phyloP scores from a whole-genome alignment of 2,888 invertebrate genomes.

The Acrocyrtus sp. region DNA sequence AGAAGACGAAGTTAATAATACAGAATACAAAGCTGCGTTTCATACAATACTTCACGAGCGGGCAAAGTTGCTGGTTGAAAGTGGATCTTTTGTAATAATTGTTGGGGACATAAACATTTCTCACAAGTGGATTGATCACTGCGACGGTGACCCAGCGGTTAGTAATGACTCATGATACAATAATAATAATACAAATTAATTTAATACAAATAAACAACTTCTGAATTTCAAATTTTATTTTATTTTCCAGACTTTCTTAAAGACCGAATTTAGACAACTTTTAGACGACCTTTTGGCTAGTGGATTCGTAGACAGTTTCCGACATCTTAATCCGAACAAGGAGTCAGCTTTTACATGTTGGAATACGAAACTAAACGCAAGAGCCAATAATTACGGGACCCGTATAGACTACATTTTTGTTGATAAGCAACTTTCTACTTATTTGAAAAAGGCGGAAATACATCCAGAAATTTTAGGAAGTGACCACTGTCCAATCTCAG shows the following conservation, averaged over 20 bases:
- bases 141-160: slow-evolving; percentile 38
- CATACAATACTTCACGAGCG: slow-evolving; percentile 43
- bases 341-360: slow-evolving; percentile 55
- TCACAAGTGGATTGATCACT: slow-evolving; percentile 47
- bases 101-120: slow-evolving; percentile 57
- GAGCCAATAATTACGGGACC: slow-evolving; percentile 59
- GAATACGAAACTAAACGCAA: slow-evolving; percentile 51
- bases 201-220: background rate
- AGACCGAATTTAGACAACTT: slow-evolving; percentile 34
- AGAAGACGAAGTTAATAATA: slow-evolving; percentile 35
- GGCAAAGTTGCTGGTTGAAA: slow-evolving; percentile 33
- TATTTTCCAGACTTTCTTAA: slow-evolving; percentile 28
- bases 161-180: background rate
- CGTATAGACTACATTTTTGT: slow-evolving; percentile 58
- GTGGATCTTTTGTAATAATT: slow-evolving; percentile 52
- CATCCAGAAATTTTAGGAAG: slow-evolving; percentile 54
- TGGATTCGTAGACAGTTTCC: slow-evolving; percentile 53
- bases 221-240: too few species aligned
- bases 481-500: slow-evolving; percentile 60
- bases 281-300: slow-evolving; percentile 32
- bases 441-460: slow-evolving; percentile 48
- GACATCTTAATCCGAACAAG: slow-evolving; percentile 39
- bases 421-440: slow-evolving; percentile 44
- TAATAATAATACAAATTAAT: too few species aligned
- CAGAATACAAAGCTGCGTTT: slow-evolving; percentile 49